These are phyloP conservation scores for Galago senegalensis DNA, from an alignment of 2,797 vertebrate species.

Conservation along the genomic window DNA sequence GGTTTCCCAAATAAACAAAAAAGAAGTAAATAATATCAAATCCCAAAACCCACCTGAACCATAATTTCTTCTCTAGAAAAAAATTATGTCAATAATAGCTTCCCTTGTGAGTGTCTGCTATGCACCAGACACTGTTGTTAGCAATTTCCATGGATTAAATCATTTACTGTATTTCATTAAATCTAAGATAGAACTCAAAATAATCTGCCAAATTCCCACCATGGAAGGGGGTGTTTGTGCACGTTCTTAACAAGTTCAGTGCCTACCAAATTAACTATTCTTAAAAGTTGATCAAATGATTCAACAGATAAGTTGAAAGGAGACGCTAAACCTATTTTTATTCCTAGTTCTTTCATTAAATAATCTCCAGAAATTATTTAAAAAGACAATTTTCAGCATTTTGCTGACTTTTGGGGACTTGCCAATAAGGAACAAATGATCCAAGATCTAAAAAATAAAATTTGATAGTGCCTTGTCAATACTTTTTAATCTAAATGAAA, in stretches of 20 bases:
- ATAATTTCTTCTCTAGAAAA: neutral
- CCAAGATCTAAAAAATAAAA: constrained; percentile 29
- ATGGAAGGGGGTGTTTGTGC: neutral
- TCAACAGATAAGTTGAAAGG: neutral
- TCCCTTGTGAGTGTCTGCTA: neutral
- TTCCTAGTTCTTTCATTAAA: neutral
- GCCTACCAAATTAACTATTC: neutral
- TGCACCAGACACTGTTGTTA: neutral
- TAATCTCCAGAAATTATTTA: neutral
- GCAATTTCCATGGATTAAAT: constrained; percentile 31
- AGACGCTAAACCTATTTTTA: neutral
- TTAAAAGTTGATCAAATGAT: neutral
- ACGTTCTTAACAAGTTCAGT: neutral
- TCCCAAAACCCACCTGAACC: neutral
- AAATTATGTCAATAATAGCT: neutral
- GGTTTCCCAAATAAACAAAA: neutral
- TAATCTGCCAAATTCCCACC: neutral
- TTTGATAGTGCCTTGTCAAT: neutral
- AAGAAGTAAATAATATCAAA: neutral
- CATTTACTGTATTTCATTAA: neutral
- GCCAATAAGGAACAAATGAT: neutral
- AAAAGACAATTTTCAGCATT: neutral
- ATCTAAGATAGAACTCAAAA: neutral
- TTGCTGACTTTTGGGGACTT: neutral
- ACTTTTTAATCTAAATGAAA: neutral